A percentile compares a stretch with the other conserved stretches of the same genome.
Conservation (phyloP, 2,113 vertebrate genomes). For the Xenus cinereus region DNA sequence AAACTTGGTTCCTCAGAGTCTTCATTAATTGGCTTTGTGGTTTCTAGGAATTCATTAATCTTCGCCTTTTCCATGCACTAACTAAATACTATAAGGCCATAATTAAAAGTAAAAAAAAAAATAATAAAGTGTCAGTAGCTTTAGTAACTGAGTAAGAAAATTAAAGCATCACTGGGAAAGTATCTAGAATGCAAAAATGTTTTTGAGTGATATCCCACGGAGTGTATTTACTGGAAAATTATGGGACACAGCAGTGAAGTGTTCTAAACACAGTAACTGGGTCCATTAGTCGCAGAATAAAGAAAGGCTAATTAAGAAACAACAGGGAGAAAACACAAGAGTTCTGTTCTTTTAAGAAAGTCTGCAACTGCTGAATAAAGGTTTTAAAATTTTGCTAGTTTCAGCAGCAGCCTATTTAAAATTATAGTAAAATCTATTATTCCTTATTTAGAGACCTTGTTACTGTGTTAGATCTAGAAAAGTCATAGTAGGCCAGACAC, state of each 20-base stretch:
- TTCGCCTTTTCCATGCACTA: neutral
- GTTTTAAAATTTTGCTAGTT: constrained; percentile 31
- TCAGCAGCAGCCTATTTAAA: constrained; percentile 32
- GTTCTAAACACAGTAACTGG: neutral
- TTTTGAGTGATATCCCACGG: neutral
- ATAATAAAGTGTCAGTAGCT: neutral
- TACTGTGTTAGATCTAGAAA: neutral
- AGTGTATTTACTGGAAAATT: neutral
- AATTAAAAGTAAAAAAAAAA: neutral
- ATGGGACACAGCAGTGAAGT: neutral
- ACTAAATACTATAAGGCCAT: neutral
- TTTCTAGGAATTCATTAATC: neutral
- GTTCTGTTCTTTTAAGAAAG: constrained; percentile 32
- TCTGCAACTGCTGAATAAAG: neutral
- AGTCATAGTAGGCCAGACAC: neutral
- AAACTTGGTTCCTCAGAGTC: neutral
- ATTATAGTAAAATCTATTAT: constrained; percentile 6
- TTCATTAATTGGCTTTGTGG: neutral
- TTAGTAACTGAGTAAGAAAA: neutral
- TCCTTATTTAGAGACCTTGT: constrained; percentile 2
- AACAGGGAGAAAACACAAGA: constrained; percentile 17
- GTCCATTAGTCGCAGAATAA: constrained; percentile 15
- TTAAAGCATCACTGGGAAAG: neutral
- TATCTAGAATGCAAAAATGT: neutral
- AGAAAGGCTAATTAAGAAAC: constrained; percentile 48